Evolutionary conservation across 2,797 vertebrate genomes (phyloP).

Genomic region (Perodicticus potto): DNA sequence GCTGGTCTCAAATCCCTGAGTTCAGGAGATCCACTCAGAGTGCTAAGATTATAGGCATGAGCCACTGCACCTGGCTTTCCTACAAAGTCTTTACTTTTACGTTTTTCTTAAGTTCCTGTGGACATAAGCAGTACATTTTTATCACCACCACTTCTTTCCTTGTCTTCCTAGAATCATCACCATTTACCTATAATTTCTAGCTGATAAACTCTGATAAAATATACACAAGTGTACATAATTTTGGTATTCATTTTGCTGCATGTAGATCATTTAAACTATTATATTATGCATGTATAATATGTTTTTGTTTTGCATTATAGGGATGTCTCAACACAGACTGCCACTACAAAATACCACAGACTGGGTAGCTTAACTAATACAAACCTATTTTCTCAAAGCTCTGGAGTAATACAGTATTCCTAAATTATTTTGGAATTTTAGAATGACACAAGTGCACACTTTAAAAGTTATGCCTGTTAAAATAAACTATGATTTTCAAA

Average conservation of each 20-base stretch:
- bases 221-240: neutral
- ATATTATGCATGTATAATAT: neutral
- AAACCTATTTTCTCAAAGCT: neutral
- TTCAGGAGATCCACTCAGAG: too few species aligned
- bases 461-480: constrained; percentile 17
- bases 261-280: neutral
- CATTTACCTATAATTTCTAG: constrained; percentile 52
- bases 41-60: too few species aligned
- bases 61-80: neutral
- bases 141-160: neutral
- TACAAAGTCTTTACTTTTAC: neutral
- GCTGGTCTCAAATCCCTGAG: too few species aligned
- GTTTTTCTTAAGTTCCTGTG: constrained; percentile 4
- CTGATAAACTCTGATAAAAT: constrained; percentile 61
- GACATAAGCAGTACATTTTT: constrained; percentile 34
- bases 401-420: neutral
- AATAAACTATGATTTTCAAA: constrained; percentile 70
- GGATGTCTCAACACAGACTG: neutral
- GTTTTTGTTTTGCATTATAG: neutral
- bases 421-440: constrained; percentile 55
- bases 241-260: neutral
- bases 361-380: neutral
- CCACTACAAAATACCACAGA: neutral
- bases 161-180: neutral
- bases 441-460: constrained; percentile 57